phyloP scores from a whole-genome alignment of 2,797 vertebrate genomes.

The Kryptolebias ocellatus region DNA sequence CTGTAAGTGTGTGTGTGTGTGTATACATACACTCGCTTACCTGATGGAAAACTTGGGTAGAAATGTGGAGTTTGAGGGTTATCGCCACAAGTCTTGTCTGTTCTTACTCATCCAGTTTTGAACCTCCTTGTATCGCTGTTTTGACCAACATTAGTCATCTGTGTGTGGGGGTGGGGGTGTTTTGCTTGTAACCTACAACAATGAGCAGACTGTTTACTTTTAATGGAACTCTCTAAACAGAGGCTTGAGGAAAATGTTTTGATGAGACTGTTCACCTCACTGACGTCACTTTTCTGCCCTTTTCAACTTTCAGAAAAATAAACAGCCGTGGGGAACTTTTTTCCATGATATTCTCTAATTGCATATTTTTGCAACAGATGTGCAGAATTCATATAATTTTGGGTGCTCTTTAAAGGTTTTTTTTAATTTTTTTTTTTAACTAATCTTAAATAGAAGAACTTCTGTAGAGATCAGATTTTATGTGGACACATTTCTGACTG shows the following conservation, averaged over 20 bases:
- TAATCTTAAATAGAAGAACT: background rate
- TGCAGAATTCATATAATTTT: background rate
- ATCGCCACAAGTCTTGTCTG: slow-evolving; percentile 24
- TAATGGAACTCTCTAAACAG: background rate
- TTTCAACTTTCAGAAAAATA: background rate
- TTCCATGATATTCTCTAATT: too few relatives aligned
- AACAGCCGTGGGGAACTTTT: background rate
- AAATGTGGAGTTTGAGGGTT: slow-evolving; percentile 39
- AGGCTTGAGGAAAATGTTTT: background rate
- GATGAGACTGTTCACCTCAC: too few relatives aligned
- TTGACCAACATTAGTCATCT: background rate
- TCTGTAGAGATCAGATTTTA: background rate
- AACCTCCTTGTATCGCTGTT: slow-evolving; percentile 1
- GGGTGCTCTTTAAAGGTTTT: too few relatives aligned
- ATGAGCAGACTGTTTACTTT: background rate
- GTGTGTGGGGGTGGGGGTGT: too few relatives aligned
- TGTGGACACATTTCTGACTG: too few relatives aligned
- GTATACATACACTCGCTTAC: background rate
- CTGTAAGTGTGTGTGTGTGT: slow-evolving; percentile 6
- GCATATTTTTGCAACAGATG: too few relatives aligned
- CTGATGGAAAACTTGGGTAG: slow-evolving; percentile 20
- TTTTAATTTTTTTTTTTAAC: too few relatives aligned
- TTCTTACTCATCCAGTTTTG: slow-evolving; percentile 41
- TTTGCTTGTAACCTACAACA: background rate
- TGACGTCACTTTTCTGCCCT: background rate